Evolutionary conservation across 1,140 invertebrate species (phyloP), one percentile per base, ranked within the genome.

Genomic region (Helicorthomorpha holstii): DNA sequence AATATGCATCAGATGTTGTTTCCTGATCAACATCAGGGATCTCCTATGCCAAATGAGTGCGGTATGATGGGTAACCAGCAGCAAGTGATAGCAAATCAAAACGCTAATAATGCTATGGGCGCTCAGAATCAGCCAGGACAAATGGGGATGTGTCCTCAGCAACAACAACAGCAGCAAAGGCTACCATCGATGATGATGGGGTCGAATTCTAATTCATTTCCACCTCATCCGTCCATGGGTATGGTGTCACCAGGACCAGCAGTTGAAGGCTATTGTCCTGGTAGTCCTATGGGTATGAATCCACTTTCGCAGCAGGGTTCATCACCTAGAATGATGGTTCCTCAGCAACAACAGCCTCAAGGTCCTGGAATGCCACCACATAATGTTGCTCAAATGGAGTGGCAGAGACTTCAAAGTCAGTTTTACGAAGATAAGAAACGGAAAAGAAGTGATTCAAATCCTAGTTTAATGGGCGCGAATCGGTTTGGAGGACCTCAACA

Each of bases 1-100:
- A 91, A 92, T 73, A 88, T 97, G 78, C 83, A 92, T 58, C 82
- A 89, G 64, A 80, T 94, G 70, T 69, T 95, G 27, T 89, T 93
- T 69, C 85, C 84, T 0, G 85, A 90, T 62, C 78, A 79, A 50
- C 75, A 76, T 53, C 51, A 55, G 45, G 67, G 69, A 25, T 49
- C 50, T 29, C 57, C 54, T 14, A 57, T 59, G 29, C 55, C 50
- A 53, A n/a, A n/a, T n/a, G 57, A 56, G 29, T 51, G 52, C 4
- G 54, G 51, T 41, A 46, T 21, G 19, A 46, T 46, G 44, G 7
- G 44, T 25, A 46, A 46, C 21, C 19, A 4, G 7, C 19, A 22
- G 44, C 44, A 46, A 25, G n/a, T n/a, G n/a, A n/a, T n/a, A n/a
- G n/a, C n/a, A n/a, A n/a, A n/a, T n/a, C 38, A 41, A 41, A 19